Evolutionary conservation across 2,113 vertebrate genomes (phyloP).

Genomic region (Rhinoderma darwinii): DNA sequence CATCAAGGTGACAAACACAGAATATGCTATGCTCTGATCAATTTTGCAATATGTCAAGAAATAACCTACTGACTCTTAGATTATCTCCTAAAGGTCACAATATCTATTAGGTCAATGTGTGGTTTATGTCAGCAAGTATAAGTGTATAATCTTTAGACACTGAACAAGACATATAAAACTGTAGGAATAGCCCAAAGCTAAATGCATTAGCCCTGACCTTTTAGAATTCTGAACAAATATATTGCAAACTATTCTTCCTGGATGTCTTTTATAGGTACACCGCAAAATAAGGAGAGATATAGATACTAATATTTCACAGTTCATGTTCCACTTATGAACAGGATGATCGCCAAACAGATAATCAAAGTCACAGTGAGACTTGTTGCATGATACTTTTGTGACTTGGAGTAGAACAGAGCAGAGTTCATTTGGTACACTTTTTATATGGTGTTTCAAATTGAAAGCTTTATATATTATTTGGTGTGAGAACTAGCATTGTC

Average conservation of each 20-base stretch:
- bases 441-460: conserved; percentile 40
- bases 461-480: conserved; percentile 35
- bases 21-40: not conserved
- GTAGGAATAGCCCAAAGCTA: conserved; percentile 7
- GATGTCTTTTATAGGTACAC: not conserved
- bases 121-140: conserved; percentile 13
- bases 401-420: conserved; percentile 22
- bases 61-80: not conserved
- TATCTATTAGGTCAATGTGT: conserved; percentile 30
- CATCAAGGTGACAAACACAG: not conserved
- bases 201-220: conserved; percentile 22
- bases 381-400: conserved; percentile 16
- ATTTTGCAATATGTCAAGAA: conserved; percentile 9
- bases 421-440: conserved; percentile 5
- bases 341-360: conserved; percentile 35
- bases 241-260: not conserved
- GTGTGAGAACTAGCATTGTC: conserved; percentile 15
- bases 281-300: not conserved
- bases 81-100: conserved; percentile 10
- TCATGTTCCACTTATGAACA: conserved; percentile 33
- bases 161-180: conserved; percentile 1
- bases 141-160: conserved; percentile 22
- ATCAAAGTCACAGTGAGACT: conserved; percentile 23
- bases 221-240: not conserved
- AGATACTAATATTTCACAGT: conserved; percentile 32